phyloP scores from a whole-genome alignment of 2,797 vertebrate species.

The Gallinago stenura region DNA sequence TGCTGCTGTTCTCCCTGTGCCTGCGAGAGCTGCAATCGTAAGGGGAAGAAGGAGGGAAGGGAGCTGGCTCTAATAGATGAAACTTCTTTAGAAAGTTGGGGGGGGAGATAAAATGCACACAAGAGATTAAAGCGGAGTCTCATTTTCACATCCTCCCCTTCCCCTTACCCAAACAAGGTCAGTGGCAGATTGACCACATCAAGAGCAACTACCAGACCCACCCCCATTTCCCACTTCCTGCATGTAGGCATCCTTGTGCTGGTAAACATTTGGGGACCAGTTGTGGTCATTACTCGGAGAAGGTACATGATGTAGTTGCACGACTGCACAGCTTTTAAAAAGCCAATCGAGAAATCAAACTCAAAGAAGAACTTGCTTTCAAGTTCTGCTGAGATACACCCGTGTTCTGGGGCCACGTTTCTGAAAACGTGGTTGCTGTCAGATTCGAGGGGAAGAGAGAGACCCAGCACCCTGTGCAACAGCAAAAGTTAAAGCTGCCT shows the following conservation, averaged over 20 bases:
- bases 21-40: slow-evolving; percentile 47
- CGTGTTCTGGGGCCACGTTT: neutral
- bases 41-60: slow-evolving; percentile 60
- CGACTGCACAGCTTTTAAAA: slow-evolving; percentile 75
- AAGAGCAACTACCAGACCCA: slow-evolving; percentile 85
- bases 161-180: slow-evolving; percentile 81
- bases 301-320: slow-evolving; percentile 72
- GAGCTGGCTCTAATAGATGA: slow-evolving; percentile 39
- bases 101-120: slow-evolving; percentile 72
- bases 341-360: slow-evolving; percentile 57
- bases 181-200: slow-evolving; percentile 95
- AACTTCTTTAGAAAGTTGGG: slow-evolving; percentile 73
- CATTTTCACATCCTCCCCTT: slow-evolving; percentile 82
- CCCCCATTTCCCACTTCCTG: slow-evolving; percentile 82
- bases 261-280: slow-evolving; percentile 83
- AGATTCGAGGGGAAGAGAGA: neutral
- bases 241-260: slow-evolving; percentile 82
- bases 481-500: neutral
- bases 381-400: slow-evolving; percentile 51
- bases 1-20: neutral
- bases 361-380: slow-evolving; percentile 60
- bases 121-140: slow-evolving; percentile 76
- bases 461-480: neutral
- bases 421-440: slow-evolving; percentile 35
- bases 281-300: slow-evolving; percentile 66